Evolutionary conservation across 1,140 invertebrate genomes (phyloP).

Genomic region (Pollicipes pollicipes): DNA sequence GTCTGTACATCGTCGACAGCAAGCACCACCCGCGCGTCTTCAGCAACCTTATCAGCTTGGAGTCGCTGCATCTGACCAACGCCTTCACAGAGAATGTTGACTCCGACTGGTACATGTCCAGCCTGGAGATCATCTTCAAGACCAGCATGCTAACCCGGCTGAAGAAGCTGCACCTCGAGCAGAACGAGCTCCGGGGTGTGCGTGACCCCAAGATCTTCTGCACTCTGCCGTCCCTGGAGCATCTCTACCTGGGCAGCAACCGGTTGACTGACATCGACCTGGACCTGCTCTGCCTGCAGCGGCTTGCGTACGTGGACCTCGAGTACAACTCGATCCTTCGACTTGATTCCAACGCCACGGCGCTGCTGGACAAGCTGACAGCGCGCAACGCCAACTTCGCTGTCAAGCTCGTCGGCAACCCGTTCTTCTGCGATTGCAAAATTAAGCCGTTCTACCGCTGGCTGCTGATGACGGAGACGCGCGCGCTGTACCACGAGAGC

Average conservation of each 20-base stretch:
- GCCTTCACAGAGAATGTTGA: slow-evolving; percentile 43
- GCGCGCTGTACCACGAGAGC: not conserved
- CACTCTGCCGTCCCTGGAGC: slow-evolving; percentile 41
- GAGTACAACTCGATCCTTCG: slow-evolving; percentile 45
- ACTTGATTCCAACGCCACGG: slow-evolving; percentile 35
- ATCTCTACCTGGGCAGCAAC: slow-evolving; percentile 52
- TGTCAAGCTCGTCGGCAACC: not conserved
- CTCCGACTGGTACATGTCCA: slow-evolving; percentile 20
- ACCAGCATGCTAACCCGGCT: slow-evolving; percentile 44
- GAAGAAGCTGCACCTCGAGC: slow-evolving; percentile 53
- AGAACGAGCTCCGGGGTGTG: slow-evolving; percentile 50
- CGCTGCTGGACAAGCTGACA: not conserved
- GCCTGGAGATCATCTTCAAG: slow-evolving; percentile 49
- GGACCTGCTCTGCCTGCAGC: slow-evolving; percentile 43
- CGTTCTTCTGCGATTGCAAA: slow-evolving; percentile 1
- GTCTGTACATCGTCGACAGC: slow-evolving; percentile 41
- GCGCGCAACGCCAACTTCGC: not conserved
- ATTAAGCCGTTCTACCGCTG: not conserved
- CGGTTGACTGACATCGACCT: slow-evolving; percentile 37
- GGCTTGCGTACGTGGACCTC: slow-evolving; percentile 48
- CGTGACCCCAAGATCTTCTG: slow-evolving; percentile 48
- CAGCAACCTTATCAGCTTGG: slow-evolving; percentile 52
- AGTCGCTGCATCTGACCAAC: slow-evolving; percentile 52
- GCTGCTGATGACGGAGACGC: not conserved
- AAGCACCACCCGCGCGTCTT: slow-evolving; percentile 52